Evolutionary conservation across 2,113 vertebrate species (phyloP).

Genomic region (Lagopus leucura): DNA sequence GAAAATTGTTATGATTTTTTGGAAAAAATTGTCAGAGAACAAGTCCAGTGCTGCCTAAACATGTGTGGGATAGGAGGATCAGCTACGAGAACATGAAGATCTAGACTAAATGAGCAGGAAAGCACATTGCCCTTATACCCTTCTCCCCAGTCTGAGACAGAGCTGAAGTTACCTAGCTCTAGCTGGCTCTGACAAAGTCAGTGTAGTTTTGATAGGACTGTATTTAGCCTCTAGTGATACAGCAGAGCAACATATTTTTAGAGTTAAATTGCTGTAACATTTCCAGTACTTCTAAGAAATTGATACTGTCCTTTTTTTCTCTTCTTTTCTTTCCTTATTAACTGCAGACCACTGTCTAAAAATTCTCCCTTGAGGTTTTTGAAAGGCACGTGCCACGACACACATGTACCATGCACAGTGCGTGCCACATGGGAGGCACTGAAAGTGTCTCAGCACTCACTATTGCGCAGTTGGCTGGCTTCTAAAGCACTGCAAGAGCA

Average conservation of each 20-base stretch:
- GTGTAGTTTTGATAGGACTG: neutral
- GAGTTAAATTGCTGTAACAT: neutral
- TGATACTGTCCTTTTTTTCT: neutral
- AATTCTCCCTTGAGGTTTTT: neutral
- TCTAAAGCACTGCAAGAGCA: neutral
- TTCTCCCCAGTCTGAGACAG: neutral
- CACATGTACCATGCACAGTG: fast-evolving
- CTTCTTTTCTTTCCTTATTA: neutral
- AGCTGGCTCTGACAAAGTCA: neutral
- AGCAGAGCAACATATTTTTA: neutral
- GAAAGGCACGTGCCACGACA: neutral
- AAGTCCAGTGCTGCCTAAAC: neutral
- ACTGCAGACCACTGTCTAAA: neutral
- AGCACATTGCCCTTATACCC: neutral
- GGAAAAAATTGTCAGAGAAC: neutral
- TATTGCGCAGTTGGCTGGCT: neutral
- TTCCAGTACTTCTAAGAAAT: neutral
- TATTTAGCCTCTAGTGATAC: neutral
- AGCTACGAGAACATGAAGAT: neutral
- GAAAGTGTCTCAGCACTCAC: neutral
- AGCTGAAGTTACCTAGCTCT: neutral
- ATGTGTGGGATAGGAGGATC: neutral
- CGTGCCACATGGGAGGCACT: neutral
- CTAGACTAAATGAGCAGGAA: neutral
- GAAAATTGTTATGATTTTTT: neutral